phyloP scores from a whole-genome alignment of 2,888 invertebrate genomes.

The Mystacides longicornis region DNA sequence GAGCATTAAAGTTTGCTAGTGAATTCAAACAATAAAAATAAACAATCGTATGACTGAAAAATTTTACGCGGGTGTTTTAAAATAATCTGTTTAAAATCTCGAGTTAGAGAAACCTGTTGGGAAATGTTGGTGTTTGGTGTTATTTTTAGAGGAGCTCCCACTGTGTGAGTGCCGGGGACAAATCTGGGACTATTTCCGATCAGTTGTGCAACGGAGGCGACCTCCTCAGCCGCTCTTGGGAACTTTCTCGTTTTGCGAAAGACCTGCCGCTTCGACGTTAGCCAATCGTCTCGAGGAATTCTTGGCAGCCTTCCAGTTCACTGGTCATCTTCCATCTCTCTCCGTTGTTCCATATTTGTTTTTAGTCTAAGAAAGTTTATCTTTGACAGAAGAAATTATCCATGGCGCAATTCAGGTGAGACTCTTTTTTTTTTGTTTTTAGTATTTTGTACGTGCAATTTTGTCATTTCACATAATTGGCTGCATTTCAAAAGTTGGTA shows the following conservation, averaged over 20 bases:
- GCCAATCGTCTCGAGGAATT: constrained; percentile 5
- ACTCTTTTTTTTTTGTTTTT: background rate
- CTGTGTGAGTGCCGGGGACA: constrained; percentile 11
- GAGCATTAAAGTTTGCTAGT: background rate
- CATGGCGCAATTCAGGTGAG: constrained; percentile 20
- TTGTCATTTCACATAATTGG: background rate
- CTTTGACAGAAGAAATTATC: constrained; percentile 1
- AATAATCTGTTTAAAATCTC: background rate
- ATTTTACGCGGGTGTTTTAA: constrained; percentile 5
- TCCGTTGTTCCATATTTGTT: constrained; percentile 3
- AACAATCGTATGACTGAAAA: background rate
- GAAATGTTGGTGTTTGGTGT: background rate
- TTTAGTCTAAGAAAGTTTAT: constrained; percentile 4
- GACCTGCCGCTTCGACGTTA: background rate
- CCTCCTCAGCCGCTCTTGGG: background rate
- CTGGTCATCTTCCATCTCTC: constrained; percentile 4
- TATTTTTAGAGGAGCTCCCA: constrained; percentile 13
- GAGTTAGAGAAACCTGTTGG: background rate
- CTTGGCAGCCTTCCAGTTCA: constrained; percentile 7
- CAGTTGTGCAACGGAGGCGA: constrained; percentile 20
- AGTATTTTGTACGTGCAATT: background rate
- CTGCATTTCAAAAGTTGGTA: background rate
- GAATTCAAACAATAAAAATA: background rate
- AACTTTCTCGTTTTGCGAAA: constrained; percentile 13
- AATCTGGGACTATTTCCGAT: constrained; percentile 14